These are phyloP conservation scores for Akabosia matsudoensis DNA, from an alignment of 1,140 invertebrate genomes.

Conservation along the genomic window DNA sequence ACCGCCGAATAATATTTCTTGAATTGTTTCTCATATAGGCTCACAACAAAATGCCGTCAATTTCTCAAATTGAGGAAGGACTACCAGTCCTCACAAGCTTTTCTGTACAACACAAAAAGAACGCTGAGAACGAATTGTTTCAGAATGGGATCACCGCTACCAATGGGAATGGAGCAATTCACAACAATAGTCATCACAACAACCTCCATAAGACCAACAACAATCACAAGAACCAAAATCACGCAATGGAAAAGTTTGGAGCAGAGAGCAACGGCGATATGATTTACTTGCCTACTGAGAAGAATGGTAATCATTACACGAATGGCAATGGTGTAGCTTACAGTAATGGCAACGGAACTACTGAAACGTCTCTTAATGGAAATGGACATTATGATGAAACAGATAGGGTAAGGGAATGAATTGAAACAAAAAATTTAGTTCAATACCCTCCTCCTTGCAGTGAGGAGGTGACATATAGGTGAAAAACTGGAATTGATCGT, in stretches of 20 bases:
- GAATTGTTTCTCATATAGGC: background rate
- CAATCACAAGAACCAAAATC: background rate
- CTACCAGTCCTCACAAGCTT: conserved; percentile 36
- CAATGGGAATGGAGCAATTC: conserved; percentile 26
- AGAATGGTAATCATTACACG: conserved; percentile 27
- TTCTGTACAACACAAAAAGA: conserved; percentile 22
- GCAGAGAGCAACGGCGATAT: conserved; percentile 19
- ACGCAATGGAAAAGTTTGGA: conserved; percentile 29
- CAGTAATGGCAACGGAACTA: conserved; percentile 11
- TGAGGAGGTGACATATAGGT: too few relatives aligned
- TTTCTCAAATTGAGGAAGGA: conserved; percentile 35
- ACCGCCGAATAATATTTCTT: background rate
- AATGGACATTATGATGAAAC: conserved; percentile 6
- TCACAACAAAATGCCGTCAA: conserved; percentile 36
- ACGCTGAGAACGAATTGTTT: conserved; percentile 31
- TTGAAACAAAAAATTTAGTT: background rate
- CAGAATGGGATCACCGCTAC: conserved; percentile 39
- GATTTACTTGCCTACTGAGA: conserved; percentile 5
- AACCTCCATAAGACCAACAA: too few relatives aligned
- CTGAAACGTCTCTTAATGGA: background rate
- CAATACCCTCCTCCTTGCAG: background rate
- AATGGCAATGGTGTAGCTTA: conserved; percentile 29
- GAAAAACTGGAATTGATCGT: too few relatives aligned
- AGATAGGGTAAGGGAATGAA: conserved; percentile 9
- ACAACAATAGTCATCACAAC: conserved; percentile 23